These are phyloP conservation scores for Ostrea edulis DNA, from an alignment of 1,140 invertebrate species.

Conservation along the genomic window DNA sequence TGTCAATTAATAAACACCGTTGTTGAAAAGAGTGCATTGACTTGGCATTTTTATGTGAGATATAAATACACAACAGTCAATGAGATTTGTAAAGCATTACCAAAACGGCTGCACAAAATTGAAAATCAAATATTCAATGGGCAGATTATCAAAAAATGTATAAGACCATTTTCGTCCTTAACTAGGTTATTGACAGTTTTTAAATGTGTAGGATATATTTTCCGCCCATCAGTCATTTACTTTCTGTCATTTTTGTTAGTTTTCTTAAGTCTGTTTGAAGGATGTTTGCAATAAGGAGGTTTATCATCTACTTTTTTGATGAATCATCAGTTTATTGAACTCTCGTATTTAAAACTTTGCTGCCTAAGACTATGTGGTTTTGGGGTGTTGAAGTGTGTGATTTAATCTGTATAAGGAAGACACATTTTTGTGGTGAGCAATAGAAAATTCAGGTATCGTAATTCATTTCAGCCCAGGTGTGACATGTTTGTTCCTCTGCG, in stretches of 20 bases:
- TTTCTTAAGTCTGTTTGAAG: not conserved
- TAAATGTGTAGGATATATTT: not conserved
- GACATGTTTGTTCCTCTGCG: not conserved
- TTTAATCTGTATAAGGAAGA: slow-evolving; percentile 11
- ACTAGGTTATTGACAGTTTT: not conserved
- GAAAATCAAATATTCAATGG: not conserved
- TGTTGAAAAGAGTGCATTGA: not conserved
- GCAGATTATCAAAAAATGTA: not conserved
- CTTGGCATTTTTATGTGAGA: slow-evolving; percentile 24
- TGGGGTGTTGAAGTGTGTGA: not conserved
- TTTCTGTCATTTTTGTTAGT: not conserved
- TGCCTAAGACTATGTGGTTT: not conserved
- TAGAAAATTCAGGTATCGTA: not conserved
- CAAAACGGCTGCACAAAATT: not conserved
- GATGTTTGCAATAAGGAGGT: not conserved
- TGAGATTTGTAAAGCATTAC: not conserved
- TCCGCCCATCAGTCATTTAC: not conserved
- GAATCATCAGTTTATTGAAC: not conserved
- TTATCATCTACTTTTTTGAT: not conserved
- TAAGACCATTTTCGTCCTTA: not conserved
- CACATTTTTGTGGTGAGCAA: slow-evolving; percentile 8
- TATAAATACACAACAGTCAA: not conserved
- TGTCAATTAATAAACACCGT: slow-evolving; percentile 1
- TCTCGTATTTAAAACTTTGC: not conserved
- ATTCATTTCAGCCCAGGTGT: not conserved